Evolutionary conservation across 2,797 vertebrate genomes (phyloP).

Genomic region (Microhierax caerulescens): DNA sequence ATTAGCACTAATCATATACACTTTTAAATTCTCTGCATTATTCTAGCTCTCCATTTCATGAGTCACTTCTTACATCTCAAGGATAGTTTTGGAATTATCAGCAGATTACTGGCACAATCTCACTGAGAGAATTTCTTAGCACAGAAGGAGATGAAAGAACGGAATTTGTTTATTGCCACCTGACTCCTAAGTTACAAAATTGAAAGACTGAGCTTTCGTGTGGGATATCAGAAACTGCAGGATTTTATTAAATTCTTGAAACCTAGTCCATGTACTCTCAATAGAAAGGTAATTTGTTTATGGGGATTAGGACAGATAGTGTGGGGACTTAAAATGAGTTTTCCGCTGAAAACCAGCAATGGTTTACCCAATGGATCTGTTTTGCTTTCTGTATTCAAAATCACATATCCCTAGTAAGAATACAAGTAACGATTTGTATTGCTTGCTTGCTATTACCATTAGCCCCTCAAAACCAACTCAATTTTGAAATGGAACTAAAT

Average conservation of each 20-base stretch:
- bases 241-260: conserved; percentile 19
- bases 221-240: not conserved
- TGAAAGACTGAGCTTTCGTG: not conserved
- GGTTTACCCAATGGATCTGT: not conserved
- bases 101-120: not conserved
- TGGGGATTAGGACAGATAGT: conserved; percentile 21
- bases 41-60: not conserved
- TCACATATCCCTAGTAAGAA: not conserved
- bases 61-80: not conserved
- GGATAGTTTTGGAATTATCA: not conserved
- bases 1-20: not conserved
- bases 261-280: not conserved
- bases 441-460: not conserved
- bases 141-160: not conserved
- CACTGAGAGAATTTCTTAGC: not conserved
- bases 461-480: not conserved
- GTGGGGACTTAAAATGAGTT: not conserved
- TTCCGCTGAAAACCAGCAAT: not conserved
- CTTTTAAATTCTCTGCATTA: not conserved
- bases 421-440: not conserved
- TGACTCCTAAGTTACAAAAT: not conserved
- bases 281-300: conserved; percentile 22
- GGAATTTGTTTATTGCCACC: not conserved
- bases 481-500: not conserved
- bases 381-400: not conserved